Conservation (phyloP, 2,888 invertebrate genomes). For the Cheilosia vernalis region DNA sequence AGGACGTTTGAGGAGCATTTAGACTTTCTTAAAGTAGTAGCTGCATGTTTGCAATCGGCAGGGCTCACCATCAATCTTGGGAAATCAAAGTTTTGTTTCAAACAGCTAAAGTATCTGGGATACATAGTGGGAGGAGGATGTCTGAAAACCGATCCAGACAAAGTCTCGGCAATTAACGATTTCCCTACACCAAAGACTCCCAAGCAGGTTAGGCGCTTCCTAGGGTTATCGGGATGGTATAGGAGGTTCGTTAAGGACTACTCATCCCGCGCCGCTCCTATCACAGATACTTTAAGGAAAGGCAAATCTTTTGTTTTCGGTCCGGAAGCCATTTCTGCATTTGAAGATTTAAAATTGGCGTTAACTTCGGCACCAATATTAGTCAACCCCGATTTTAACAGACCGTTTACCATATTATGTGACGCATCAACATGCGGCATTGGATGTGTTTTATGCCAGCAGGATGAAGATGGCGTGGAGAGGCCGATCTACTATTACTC, state of each 20-base stretch:
- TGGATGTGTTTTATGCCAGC: too few species aligned
- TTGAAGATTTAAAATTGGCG: neutral
- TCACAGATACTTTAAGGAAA: neutral
- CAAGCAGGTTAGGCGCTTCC: slow-evolving; percentile 12
- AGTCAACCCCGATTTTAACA: neutral
- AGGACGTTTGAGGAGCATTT: too few species aligned
- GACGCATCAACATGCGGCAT: too few species aligned
- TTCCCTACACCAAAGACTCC: too few species aligned
- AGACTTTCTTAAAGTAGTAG: neutral
- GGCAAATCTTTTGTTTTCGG: neutral
- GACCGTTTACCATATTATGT: neutral
- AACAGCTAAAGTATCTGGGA: slow-evolving; percentile 9
- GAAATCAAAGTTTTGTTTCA: slow-evolving; percentile 13
- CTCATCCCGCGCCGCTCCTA: neutral
- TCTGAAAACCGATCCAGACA: neutral
- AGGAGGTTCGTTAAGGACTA: neutral
- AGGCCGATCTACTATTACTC: slow-evolving; percentile 13
- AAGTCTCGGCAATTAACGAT: too few species aligned
- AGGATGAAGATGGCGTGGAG: neutral
- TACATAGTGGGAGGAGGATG: slow-evolving; percentile 1
- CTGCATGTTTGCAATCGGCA: neutral
- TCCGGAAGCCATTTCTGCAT: neutral
- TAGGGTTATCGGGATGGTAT: slow-evolving; percentile 35
- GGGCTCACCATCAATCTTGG: neutral
- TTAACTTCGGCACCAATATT: neutral